These are phyloP conservation scores for Cynoglossus semilaevis DNA, from an alignment of 2,113 vertebrate genomes.

Conservation along the genomic window DNA sequence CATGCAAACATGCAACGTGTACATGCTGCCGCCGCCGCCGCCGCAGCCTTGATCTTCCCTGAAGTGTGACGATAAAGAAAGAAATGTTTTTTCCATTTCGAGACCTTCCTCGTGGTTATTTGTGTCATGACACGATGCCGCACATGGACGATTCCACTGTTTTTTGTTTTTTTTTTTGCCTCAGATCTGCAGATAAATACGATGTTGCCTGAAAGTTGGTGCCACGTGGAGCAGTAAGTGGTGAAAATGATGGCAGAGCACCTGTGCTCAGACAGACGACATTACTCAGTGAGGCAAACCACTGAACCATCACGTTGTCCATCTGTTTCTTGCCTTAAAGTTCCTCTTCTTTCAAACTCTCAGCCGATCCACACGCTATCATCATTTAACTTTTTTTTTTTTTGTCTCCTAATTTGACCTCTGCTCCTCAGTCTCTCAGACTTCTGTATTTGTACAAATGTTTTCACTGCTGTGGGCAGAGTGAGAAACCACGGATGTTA, in stretches of 20 bases:
- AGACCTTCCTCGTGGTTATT: neutral
- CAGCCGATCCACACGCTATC: conserved; percentile 6
- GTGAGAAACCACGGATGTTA: conserved; percentile 15
- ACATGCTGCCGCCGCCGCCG: no score
- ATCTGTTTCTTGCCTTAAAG: conserved; percentile 38
- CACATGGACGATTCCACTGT: conserved; percentile 1
- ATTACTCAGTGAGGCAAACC: conserved; percentile 47
- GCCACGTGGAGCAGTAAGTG: conserved; percentile 8
- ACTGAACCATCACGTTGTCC: conserved; percentile 54
- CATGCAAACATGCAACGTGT: conserved; percentile 3
- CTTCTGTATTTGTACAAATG: conserved; percentile 25
- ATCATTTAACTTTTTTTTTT: conserved; percentile 27
- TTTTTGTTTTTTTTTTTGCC: no score
- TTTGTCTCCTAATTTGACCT: conserved; percentile 37
- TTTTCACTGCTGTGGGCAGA: conserved; percentile 23
- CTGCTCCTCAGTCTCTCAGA: conserved; percentile 21
- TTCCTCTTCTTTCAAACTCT: conserved; percentile 16
- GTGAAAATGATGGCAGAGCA: conserved; percentile 30
- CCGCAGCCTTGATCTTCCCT: no score
- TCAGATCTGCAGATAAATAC: conserved; percentile 25
- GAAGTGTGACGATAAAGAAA: neutral
- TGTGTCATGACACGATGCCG: neutral
- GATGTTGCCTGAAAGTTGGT: neutral
- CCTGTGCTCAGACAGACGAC: conserved; percentile 41
- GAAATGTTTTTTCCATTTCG: no score